phyloP scores from a whole-genome alignment of 2,888 invertebrate species.

The Agrotis ipsilon region DNA sequence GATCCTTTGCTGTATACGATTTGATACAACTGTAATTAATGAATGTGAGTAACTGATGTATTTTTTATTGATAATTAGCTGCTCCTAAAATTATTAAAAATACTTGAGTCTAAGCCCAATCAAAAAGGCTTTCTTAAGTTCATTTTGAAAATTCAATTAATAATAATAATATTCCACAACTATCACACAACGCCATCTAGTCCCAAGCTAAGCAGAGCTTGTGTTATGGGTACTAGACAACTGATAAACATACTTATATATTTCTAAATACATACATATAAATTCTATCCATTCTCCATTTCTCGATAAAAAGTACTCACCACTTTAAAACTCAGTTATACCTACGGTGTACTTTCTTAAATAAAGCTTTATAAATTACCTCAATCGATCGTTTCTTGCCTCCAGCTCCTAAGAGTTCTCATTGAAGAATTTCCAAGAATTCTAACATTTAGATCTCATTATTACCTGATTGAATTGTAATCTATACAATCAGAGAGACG shows the following conservation, averaged over 20 bases:
- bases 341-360: neutral
- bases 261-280: no score
- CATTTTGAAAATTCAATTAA: no score
- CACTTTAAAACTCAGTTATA: slow-evolving; percentile 2
- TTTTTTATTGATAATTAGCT: neutral
- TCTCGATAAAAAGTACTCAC: neutral
- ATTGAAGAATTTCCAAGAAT: slow-evolving; percentile 11
- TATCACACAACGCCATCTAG: no score
- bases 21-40: neutral
- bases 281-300: no score
- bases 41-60: neutral
- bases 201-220: no score
- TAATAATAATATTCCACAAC: no score
- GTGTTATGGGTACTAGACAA: no score
- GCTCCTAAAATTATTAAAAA: neutral
- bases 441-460: slow-evolving; percentile 37
- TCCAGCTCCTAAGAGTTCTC: slow-evolving; percentile 20
- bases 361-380: slow-evolving; percentile 57
- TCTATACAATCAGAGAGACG: slow-evolving; percentile 32
- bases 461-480: slow-evolving; percentile 45
- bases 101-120: neutral
- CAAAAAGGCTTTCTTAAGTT: neutral
- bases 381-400: slow-evolving; percentile 20
- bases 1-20: no score
- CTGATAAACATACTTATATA: no score